phyloP scores from a whole-genome alignment of 2,888 invertebrate genomes.

The Megamerina dolium region DNA sequence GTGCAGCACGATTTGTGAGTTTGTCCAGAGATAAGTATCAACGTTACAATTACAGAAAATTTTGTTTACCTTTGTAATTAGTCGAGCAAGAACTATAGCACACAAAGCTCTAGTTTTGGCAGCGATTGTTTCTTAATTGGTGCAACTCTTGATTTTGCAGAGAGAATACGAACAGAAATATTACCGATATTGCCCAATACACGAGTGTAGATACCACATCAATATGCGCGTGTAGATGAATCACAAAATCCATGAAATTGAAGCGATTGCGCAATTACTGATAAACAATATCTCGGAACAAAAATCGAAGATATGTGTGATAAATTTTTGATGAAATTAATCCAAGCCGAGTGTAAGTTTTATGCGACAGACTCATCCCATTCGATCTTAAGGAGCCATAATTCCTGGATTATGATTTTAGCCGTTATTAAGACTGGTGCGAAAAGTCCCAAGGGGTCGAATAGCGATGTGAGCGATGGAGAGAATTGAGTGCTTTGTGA shows the following conservation, averaged over 20 bases:
- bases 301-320: too few species aligned
- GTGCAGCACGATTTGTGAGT: conserved; percentile 13
- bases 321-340: too few species aligned
- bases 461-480: conserved; percentile 5
- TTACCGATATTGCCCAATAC: not conserved
- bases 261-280: not conserved
- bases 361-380: too few species aligned
- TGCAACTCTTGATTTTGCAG: conserved; percentile 9
- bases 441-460: conserved; percentile 6
- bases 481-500: conserved; percentile 6
- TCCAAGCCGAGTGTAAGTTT: too few species aligned
- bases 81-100: conserved; percentile 5
- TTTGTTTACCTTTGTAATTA: not conserved
- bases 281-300: conserved; percentile 4
- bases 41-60: not conserved
- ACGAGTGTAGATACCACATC: conserved; percentile 6
- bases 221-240: conserved; percentile 5
- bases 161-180: not conserved
- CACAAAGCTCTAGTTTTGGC: conserved; percentile 9
- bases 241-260: conserved; percentile 11
- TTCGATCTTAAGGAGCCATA: too few species aligned
- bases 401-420: too few species aligned
- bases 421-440: too few species aligned
- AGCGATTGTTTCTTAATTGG: conserved; percentile 7
- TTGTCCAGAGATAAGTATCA: conserved; percentile 9